Percentiles rank a stretch among this genome's conserved stretches.
phyloP scores from a whole-genome alignment of 2,888 invertebrate genomes.

The Pogonocherus hispidulus region DNA sequence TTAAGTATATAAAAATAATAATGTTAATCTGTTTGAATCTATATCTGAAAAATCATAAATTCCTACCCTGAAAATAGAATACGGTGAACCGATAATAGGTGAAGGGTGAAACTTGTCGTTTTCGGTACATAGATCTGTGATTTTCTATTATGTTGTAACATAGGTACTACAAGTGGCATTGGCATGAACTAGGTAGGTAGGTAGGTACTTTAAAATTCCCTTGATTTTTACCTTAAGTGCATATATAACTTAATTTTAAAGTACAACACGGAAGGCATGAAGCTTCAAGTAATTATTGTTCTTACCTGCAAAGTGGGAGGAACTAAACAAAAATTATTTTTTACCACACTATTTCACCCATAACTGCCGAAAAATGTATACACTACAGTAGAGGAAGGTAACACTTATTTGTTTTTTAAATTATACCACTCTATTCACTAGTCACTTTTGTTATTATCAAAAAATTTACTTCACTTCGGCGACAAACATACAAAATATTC shows the following conservation, averaged over 20 bases:
- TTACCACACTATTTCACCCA: constrained; percentile 21
- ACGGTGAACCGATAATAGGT: constrained; percentile 9
- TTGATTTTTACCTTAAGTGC: too few relatives aligned
- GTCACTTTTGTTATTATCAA: constrained; percentile 10
- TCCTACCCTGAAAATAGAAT: constrained; percentile 17
- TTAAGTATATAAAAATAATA: constrained; percentile 20
- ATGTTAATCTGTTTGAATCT: constrained; percentile 9
- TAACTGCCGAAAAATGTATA: constrained; percentile 9
- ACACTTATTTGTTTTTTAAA: background rate
- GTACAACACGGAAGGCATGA: too few relatives aligned
- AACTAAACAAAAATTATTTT: constrained; percentile 14
- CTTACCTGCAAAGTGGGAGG: constrained; percentile 25
- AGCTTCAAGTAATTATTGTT: background rate
- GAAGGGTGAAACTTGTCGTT: background rate
- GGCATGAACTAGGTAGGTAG: too few relatives aligned
- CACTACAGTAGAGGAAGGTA: background rate
- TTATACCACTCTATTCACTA: constrained; percentile 9
- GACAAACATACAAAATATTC: constrained; percentile 4
- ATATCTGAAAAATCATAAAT: constrained; percentile 7
- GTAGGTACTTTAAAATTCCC: too few relatives aligned
- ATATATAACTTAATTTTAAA: too few relatives aligned
- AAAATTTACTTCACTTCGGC: constrained; percentile 8
- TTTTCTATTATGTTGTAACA: too few relatives aligned
- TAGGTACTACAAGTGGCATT: too few relatives aligned
- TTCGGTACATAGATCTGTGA: too few relatives aligned